Conservation (phyloP, 1,140 invertebrate genomes). For the Drepana arcuata region DNA sequence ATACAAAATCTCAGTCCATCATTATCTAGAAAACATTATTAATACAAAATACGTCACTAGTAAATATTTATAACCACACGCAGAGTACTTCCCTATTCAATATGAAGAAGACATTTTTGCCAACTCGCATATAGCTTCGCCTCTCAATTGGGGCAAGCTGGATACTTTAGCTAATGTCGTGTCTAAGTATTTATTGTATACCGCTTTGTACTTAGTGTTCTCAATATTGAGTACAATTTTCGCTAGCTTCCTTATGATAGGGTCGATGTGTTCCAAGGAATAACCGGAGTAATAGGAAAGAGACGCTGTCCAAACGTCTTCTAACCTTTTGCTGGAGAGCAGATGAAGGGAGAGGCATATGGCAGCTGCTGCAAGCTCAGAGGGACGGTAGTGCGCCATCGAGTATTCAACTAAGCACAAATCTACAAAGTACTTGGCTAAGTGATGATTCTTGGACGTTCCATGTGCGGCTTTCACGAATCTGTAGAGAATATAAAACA, state of each 20-base stretch:
- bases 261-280: slow-evolving; percentile 70
- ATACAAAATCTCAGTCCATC: slow-evolving; percentile 36
- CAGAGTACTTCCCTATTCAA: too few species aligned
- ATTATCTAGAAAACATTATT: slow-evolving; percentile 12
- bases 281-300: slow-evolving; percentile 77
- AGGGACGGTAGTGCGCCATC: slow-evolving; percentile 86
- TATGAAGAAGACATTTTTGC: too few species aligned
- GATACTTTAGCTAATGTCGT: slow-evolving; percentile 75
- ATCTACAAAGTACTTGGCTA: slow-evolving; percentile 96
- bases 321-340: slow-evolving; percentile 53
- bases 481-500: too few species aligned
- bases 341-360: slow-evolving; percentile 71
- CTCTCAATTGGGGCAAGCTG: slow-evolving; percentile 72
- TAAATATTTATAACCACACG: too few species aligned
- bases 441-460: slow-evolving; percentile 80
- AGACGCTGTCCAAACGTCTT: slow-evolving; percentile 75
- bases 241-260: slow-evolving; percentile 75
- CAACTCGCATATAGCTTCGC: slow-evolving; percentile 36
- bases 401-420: slow-evolving; percentile 87
- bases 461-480: slow-evolving; percentile 78
- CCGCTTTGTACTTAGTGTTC: slow-evolving; percentile 74
- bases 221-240: slow-evolving; percentile 72
- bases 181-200: slow-evolving; percentile 75
- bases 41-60: slow-evolving; percentile 7
- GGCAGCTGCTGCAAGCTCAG: slow-evolving; percentile 74